Evolutionary conservation across 2,888 invertebrate genomes (phyloP).

Genomic region (Athalia cordata): DNA sequence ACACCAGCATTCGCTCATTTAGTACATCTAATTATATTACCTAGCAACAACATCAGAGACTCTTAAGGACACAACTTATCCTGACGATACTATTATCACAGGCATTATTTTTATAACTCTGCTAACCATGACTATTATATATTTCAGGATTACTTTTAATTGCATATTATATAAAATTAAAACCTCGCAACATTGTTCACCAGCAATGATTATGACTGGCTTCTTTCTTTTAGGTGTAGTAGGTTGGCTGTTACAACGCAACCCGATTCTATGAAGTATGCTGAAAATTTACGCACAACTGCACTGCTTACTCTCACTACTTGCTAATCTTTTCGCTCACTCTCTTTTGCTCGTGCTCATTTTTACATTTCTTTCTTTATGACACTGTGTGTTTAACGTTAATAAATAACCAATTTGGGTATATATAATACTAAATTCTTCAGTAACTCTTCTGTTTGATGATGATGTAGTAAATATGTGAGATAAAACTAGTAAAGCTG

Average conservation of each 20-base stretch:
- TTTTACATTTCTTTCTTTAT: background rate
- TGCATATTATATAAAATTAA: slow-evolving; percentile 66
- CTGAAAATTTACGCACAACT: slow-evolving; percentile 1
- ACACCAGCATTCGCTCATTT: slow-evolving; percentile 52
- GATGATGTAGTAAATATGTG: slow-evolving; percentile 41
- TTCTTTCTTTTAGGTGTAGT: slow-evolving; percentile 28
- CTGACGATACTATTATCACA: slow-evolving; percentile 84
- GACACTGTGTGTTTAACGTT: background rate
- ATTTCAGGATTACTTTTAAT: slow-evolving; percentile 60
- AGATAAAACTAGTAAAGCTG: slow-evolving; percentile 58
- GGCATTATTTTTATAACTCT: slow-evolving; percentile 77
- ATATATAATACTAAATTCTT: slow-evolving; percentile 22
- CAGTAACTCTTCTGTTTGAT: slow-evolving; percentile 22
- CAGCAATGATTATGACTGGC: slow-evolving; percentile 55
- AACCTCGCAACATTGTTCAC: slow-evolving; percentile 56
- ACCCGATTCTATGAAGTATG: background rate
- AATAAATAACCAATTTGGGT: slow-evolving; percentile 13
- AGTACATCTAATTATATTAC: slow-evolving; percentile 64
- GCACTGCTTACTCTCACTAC: background rate
- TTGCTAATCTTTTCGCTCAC: background rate
- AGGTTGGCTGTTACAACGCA: no score
- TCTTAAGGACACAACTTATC: slow-evolving; percentile 81
- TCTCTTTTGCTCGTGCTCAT: background rate
- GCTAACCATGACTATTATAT: slow-evolving; percentile 72
- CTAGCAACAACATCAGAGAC: slow-evolving; percentile 76